Evolutionary conservation across 2,888 invertebrate genomes (phyloP).

Genomic region (Thecocarcelia acutangulata): DNA sequence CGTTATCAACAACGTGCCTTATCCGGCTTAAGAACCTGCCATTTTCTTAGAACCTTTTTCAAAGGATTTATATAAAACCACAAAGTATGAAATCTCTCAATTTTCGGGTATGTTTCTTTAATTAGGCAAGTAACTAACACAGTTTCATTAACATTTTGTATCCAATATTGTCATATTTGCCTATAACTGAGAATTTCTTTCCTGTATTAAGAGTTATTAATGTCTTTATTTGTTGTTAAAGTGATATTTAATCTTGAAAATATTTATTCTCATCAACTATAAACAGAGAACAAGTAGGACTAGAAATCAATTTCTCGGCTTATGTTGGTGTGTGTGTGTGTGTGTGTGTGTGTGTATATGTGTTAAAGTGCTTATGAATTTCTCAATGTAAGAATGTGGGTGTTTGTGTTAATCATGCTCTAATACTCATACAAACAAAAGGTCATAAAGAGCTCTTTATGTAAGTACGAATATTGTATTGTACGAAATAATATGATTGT

Average conservation of each 20-base stretch:
- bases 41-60: too few relatives aligned
- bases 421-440: slow-evolving; percentile 20
- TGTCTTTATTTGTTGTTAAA: slow-evolving; percentile 38
- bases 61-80: too few relatives aligned
- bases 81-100: too few relatives aligned
- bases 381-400: slow-evolving; percentile 24
- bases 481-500: not conserved
- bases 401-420: slow-evolving; percentile 18
- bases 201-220: not conserved
- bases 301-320: slow-evolving; percentile 11
- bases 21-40: too few relatives aligned
- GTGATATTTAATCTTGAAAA: slow-evolving; percentile 31
- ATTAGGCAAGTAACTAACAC: too few relatives aligned
- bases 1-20: too few relatives aligned
- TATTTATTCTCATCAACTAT: slow-evolving; percentile 20
- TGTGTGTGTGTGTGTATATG: not conserved
- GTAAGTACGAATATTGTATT: not conserved
- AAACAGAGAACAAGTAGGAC: slow-evolving; percentile 13
- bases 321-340: not conserved
- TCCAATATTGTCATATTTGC: too few relatives aligned
- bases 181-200: too few relatives aligned
- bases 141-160: slow-evolving; percentile 17
- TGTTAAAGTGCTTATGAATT: not conserved
- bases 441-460: slow-evolving; percentile 18
- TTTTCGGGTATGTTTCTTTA: too few relatives aligned